phyloP scores from a whole-genome alignment of 53 echinoderm and acorn worm species.

The Zoroaster sp. region DNA sequence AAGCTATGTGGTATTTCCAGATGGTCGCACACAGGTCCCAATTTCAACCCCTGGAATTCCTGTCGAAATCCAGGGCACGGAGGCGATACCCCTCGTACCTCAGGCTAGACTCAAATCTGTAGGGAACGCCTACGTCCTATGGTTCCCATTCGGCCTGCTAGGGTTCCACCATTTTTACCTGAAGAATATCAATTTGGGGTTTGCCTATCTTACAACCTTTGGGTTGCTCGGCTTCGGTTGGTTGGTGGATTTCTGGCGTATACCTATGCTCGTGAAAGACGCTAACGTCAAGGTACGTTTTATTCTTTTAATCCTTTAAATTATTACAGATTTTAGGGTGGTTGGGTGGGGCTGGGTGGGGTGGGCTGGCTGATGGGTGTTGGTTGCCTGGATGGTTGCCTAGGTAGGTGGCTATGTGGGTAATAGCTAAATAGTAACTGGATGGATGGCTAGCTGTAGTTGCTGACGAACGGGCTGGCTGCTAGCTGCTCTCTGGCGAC shows the following conservation, averaged over 20 bases:
- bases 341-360: no score
- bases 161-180: constrained; percentile 83
- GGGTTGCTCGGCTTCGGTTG: constrained; percentile 75
- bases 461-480: no score
- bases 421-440: no score
- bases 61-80: not conserved
- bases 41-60: not conserved
- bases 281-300: constrained; percentile 27
- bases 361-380: no score
- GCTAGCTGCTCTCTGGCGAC: no score
- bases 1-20: not conserved
- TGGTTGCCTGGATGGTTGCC: no score
- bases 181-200: constrained; percentile 44
- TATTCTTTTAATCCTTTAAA: no score
- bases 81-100: constrained; percentile 19
- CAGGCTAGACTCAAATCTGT: constrained; percentile 29
- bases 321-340: no score
- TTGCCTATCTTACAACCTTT: constrained; percentile 70
- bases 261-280: constrained; percentile 54
- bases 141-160: constrained; percentile 57
- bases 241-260: constrained; percentile 67
- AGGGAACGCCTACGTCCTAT: constrained; percentile 37
- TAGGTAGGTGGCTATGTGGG: no score
- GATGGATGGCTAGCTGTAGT: no score
- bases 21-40: not conserved